phyloP scores from a whole-genome alignment of 1,140 invertebrate genomes.

The Drosophila azteca region DNA sequence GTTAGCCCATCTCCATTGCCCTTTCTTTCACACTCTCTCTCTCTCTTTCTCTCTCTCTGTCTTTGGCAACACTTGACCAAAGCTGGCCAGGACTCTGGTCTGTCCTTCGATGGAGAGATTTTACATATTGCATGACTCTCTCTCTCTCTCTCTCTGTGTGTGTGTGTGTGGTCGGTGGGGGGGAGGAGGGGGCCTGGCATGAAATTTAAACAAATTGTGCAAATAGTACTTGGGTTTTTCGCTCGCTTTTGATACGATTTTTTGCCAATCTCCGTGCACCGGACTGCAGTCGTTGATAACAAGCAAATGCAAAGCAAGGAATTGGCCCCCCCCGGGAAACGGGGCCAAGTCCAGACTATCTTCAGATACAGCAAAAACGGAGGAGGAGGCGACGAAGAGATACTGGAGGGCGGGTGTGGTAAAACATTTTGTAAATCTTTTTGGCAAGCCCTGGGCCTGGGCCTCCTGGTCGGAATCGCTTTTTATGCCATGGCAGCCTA shows the following conservation, averaged over 20 bases:
- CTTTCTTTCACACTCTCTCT: neutral
- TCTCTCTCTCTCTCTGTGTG: too few species aligned
- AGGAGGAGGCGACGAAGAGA: too few species aligned
- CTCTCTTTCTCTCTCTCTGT: conserved; percentile 1
- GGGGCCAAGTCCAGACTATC: neutral
- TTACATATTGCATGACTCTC: conserved; percentile 59
- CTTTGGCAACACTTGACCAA: conserved; percentile 59
- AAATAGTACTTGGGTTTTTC: conserved; percentile 57
- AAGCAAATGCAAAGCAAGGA: conserved; percentile 40
- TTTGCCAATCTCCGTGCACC: neutral
- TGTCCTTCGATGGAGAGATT: conserved; percentile 49
- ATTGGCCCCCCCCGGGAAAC: neutral
- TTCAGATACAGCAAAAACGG: too few species aligned
- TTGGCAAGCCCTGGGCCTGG: conserved; percentile 56
- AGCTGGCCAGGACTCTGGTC: conserved; percentile 15
- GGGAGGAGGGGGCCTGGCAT: conserved; percentile 49
- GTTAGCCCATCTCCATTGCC: neutral
- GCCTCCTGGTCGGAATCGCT: conserved; percentile 70
- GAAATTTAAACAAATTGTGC: conserved; percentile 77
- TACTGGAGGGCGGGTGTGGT: too few species aligned
- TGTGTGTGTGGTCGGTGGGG: too few species aligned
- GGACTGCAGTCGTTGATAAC: conserved; percentile 72
- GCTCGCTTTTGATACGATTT: conserved; percentile 50
- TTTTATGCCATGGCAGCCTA: conserved; percentile 80
- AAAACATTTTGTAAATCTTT: conserved; percentile 78